A percentile compares a stretch with the other conserved stretches of the same genome.
Evolutionary conservation across 2,888 invertebrate species (phyloP).

Genomic region (Prostheceraeus crozeri): DNA sequence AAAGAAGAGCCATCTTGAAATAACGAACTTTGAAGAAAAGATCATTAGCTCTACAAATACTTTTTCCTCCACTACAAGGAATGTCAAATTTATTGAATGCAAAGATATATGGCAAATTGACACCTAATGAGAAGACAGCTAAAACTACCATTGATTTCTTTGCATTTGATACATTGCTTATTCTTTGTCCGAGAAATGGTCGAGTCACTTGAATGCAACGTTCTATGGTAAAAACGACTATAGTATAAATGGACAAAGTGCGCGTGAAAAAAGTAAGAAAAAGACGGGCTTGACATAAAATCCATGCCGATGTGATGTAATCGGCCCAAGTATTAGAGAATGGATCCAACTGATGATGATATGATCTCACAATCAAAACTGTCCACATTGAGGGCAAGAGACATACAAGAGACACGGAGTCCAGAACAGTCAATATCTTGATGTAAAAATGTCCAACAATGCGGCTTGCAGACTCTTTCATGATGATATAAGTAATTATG

Average conservation of each 20-base stretch:
- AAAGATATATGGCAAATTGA: constrained; percentile 32
- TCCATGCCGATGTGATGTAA: constrained; percentile 2
- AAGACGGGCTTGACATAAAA: constrained; percentile 28
- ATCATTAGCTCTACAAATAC: constrained; percentile 13
- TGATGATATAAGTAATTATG: constrained; percentile 24
- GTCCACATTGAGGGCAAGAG: constrained; percentile 33
- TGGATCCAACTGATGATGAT: constrained; percentile 28
- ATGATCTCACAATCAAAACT: constrained; percentile 28
- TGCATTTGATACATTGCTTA: constrained; percentile 29
- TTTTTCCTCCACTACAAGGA: background rate
- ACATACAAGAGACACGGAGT: constrained; percentile 32
- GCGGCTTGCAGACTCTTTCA: constrained; percentile 28
- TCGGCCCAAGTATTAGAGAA: constrained; percentile 32
- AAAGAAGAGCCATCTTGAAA: too few species aligned
- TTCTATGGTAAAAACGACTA: constrained; percentile 31
- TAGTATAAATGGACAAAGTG: constrained; percentile 35
- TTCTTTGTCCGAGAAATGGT: background rate
- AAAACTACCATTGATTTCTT: constrained; percentile 31
- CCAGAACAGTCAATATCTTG: constrained; percentile 28
- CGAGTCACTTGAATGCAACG: constrained; percentile 28
- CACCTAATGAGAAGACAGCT: constrained; percentile 12
- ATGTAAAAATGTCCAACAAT: constrained; percentile 36
- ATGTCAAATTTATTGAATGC: constrained; percentile 6
- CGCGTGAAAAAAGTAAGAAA: constrained; percentile 30
- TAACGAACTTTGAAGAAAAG: background rate